Base-by-base conservation (phyloP, 30 jellyfish, hydroid and myxozoan genomes). In the Cassiopea xamachana region DNA sequence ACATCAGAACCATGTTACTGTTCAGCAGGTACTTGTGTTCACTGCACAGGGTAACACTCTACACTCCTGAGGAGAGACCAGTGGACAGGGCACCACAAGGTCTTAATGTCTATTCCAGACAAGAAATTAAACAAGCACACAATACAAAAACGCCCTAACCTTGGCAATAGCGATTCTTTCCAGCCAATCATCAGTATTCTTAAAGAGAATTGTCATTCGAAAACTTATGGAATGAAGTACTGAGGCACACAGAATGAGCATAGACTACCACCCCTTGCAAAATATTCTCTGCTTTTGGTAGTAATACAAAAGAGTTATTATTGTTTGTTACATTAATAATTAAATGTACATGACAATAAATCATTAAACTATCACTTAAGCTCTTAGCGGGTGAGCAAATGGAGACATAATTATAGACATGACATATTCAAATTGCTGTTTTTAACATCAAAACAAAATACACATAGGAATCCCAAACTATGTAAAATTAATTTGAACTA, bases 131-230 rank as follows among this genome's bases (percentile, higher is more conserved):
- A 64, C 39, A 64, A 4, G 39, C 58, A 71, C 80, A 62, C 60
- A 78, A 77, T 60, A 72, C 80, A 83, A 69, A 83, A 69, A 43
- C 60, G 61, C 82, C 83, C 82, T 83, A 69, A 83, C 89, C 89
- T 80, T 80, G 69, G 61, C 39, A 44, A 70, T 76, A 59, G 15
- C 61, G 89, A 80, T 43, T 62, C 73, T 80, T 45, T 80, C 89
- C 89, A 80, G 60, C 89, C 89, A 80, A 47, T 80, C 89, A 46
- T 80, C 89, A 55, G 89, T n/a, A 45, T 80, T 80, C 89, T 80
- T 80, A 83, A 83, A 83, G 67, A 68, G 71, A 83, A 69, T 68
- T 44, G 64, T 60, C 61, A 48, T 71, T n/a, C 80, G 50, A 76
- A 76, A 55, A 47, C 14, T 76, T 48, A 55, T 76, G 72, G 71